Percentiles rank a stretch among this genome's conserved stretches.
Evolutionary conservation across 2,113 vertebrate species (phyloP).

Genomic region (Laticauda laticaudata): DNA sequence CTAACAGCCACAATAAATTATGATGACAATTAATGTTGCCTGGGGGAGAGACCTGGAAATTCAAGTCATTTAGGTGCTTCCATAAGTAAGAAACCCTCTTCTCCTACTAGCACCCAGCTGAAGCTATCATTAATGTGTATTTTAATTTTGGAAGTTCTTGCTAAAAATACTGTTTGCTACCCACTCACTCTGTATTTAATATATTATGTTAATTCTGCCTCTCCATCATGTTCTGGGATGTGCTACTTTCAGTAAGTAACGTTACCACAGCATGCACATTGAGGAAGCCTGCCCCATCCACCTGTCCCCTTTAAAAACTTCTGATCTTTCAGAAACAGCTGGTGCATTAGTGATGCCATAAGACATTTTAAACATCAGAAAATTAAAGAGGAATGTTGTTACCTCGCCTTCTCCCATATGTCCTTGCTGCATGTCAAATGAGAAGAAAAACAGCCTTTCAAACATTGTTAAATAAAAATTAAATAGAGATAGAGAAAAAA

Average conservation of each 20-base stretch:
- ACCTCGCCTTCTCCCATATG: slow-evolving; percentile 99
- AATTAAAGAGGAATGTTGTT: slow-evolving; percentile 82
- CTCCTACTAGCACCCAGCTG: not conserved
- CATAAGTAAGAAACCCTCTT: not conserved
- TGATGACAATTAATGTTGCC: not conserved
- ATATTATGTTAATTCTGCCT: slow-evolving; percentile 26
- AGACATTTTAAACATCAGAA: slow-evolving; percentile 76
- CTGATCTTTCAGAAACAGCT: slow-evolving; percentile 41
- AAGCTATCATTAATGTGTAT: not conserved
- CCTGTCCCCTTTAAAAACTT: slow-evolving; percentile 22
- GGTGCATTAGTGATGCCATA: slow-evolving; percentile 61
- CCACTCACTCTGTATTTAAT: not conserved
- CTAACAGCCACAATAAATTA: not conserved
- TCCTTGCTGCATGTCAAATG: slow-evolving; percentile 99
- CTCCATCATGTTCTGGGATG: slow-evolving; percentile 1
- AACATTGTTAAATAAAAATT: slow-evolving; percentile 73
- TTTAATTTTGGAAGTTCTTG: not conserved
- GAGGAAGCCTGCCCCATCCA: not conserved
- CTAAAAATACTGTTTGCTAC: not conserved
- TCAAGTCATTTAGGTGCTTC: slow-evolving; percentile 32
- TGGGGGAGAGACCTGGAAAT: not conserved
- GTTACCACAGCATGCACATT: slow-evolving; percentile 56
- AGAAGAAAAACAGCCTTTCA: slow-evolving; percentile 84
- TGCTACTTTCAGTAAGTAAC: slow-evolving; percentile 39
- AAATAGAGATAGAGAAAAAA: not conserved